Base-by-base conservation (phyloP, 2,797 vertebrate genomes). In the Halcyon smyrnensis region DNA sequence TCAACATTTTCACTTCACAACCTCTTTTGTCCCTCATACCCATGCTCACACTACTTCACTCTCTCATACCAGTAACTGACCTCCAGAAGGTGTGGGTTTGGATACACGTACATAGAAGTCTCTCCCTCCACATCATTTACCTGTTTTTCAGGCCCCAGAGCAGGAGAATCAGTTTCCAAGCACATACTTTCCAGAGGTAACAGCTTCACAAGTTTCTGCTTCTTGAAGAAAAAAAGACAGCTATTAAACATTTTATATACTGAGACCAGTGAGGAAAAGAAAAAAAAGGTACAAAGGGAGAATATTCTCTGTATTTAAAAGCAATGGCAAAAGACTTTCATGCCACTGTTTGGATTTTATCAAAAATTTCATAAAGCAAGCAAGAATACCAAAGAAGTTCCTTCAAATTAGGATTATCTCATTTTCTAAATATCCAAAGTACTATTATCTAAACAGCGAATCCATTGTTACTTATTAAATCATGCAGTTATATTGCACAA, bases 161-260 rank as follows among this genome's bases (percentile, higher is more conserved):
- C 99, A 87, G 99, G 99, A 20, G 99, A 99, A 89, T 99, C 99
- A 0, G 99, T 99, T 98, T 99, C 99, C 74, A 99, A 98, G 91
- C 99, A 99, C 87, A 99, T 98, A 95, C 97, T 98, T 96, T 99
- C 99, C 78, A 99, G 97, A 11, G 99, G 99, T 85, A 99, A 93
- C 97, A 99, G 98, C 90, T 99, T 99, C 96, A 99, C 99, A 56
- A 99, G 99, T 95, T 99, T 99, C 98, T 99, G 99, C 99, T 99
- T 99, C 99, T 99, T 99, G 96, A 95, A 98, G 50, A 74, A 98
- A 98, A 98, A 30, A 79, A 92, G 67, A 96, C 50, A 97, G 39
- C 8, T 41, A 51, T 84, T 95, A 88, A 94, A 93, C 19, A 1
- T 34, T 71, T 82, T 54, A n/a, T 37, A 56, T 9, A 84, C 36